Evolutionary conservation across 2,113 vertebrate species (phyloP).

Genomic region (Leucopsar rothschildi): DNA sequence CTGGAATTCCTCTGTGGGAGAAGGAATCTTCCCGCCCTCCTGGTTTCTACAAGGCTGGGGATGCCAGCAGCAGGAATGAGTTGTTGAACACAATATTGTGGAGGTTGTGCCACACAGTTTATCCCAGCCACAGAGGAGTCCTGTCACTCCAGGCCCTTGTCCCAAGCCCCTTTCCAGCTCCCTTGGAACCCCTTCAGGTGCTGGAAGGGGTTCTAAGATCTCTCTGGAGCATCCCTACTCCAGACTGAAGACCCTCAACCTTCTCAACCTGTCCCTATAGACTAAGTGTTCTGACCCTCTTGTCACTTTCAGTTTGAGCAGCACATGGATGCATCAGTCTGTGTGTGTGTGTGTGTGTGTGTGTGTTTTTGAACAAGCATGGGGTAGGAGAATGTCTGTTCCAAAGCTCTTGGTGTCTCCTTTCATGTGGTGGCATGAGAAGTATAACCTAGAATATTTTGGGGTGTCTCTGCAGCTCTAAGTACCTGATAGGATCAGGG

Average conservation of each 20-base stretch:
- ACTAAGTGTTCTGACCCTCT: not conserved
- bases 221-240: not conserved
- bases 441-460: rapidly evolving
- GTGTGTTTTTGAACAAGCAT: rapidly evolving
- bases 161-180: not conserved
- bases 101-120: not conserved
- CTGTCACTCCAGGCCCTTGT: not conserved
- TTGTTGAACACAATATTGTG: not conserved
- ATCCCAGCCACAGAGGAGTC: not conserved
- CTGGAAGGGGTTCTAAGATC: not conserved
- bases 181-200: not conserved
- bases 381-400: rapidly evolving
- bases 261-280: not conserved
- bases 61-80: not conserved
- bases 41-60: not conserved
- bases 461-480: not conserved
- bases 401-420: not conserved
- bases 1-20: not conserved
- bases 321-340: rapidly evolving
- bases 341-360: not conserved
- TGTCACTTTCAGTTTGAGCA: not conserved
- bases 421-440: not conserved
- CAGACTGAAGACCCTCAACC: not conserved
- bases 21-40: not conserved
- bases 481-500: too few species aligned